A percentile compares a stretch with the other conserved stretches of the same genome.
phyloP scores from a whole-genome alignment of 1,140 invertebrate genomes.

The Subanguina moxae region DNA sequence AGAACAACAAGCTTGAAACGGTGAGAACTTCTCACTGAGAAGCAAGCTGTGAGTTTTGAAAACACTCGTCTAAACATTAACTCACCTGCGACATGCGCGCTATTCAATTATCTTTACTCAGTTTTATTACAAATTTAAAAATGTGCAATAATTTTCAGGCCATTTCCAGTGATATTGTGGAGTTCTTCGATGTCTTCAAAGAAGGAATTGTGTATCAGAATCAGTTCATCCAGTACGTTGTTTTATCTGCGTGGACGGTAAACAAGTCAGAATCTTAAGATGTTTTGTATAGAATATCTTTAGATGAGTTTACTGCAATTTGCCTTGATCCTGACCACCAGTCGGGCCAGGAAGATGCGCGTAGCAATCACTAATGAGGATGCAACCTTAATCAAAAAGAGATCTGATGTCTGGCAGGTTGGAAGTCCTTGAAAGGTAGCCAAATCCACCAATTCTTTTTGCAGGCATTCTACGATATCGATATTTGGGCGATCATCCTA shows the following conservation, averaged over 20 bases:
- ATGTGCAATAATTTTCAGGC: conserved; percentile 45
- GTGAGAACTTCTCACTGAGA: background rate
- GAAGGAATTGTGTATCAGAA: conserved; percentile 48
- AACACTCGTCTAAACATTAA: too few species aligned
- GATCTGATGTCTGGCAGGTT: conserved; percentile 43
- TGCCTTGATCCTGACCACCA: conserved; percentile 54
- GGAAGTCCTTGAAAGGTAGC: too few species aligned
- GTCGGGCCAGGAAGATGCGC: conserved; percentile 56
- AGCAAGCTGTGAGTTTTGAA: too few species aligned
- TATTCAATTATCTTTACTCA: too few species aligned
- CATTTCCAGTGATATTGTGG: conserved; percentile 82
- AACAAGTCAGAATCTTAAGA: conserved; percentile 12
- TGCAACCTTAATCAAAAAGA: conserved; percentile 28
- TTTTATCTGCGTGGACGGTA: conserved; percentile 55
- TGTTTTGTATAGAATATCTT: conserved; percentile 13
- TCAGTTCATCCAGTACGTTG: conserved; percentile 44
- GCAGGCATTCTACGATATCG: conserved; percentile 55
- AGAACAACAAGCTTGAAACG: too few species aligned
- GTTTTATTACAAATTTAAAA: too few species aligned
- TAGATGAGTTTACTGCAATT: conserved; percentile 55
- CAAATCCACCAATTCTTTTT: too few species aligned
- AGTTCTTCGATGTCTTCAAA: conserved; percentile 87
- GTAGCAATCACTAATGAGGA: conserved; percentile 54
- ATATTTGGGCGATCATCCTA: conserved; percentile 57
- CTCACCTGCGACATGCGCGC: too few species aligned